phyloP scores from a whole-genome alignment of 1,140 invertebrate species.

The Gonioctena quinquepunctata region DNA sequence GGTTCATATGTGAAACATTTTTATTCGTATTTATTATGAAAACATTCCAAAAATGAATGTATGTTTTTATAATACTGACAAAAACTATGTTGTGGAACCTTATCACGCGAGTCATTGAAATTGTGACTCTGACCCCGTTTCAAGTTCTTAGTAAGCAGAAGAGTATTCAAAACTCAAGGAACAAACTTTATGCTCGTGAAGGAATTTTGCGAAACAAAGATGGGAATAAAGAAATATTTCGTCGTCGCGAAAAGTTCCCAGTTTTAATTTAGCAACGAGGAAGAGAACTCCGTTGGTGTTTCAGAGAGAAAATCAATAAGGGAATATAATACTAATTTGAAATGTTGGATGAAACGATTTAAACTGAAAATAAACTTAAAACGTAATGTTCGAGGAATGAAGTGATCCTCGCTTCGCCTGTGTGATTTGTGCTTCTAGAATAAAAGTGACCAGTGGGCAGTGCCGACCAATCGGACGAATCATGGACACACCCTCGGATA shows the following conservation, averaged over 20 bases:
- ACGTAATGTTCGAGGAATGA: neutral
- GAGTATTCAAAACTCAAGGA: neutral
- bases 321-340: no score
- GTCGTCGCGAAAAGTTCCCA: conserved; percentile 38
- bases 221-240: conserved; percentile 44
- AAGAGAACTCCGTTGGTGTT: conserved; percentile 24
- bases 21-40: no score
- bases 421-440: neutral
- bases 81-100: no score
- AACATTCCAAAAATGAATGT: no score
- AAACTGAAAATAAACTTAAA: no score
- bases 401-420: neutral
- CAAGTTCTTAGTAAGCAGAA: no score
- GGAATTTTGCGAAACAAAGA: conserved; percentile 13
- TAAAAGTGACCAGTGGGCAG: neutral
- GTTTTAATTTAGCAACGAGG: conserved; percentile 44
- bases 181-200: conserved; percentile 1
- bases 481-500: neutral
- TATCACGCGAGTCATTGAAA: no score
- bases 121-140: no score
- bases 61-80: no score
- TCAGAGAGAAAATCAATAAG: conserved; percentile 30
- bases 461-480: neutral
- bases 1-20: no score
- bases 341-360: no score